Percentiles rank a stretch among this genome's conserved stretches.
phyloP scores from a whole-genome alignment of 2,888 invertebrate genomes.

The Limnephilus marmoratus region DNA sequence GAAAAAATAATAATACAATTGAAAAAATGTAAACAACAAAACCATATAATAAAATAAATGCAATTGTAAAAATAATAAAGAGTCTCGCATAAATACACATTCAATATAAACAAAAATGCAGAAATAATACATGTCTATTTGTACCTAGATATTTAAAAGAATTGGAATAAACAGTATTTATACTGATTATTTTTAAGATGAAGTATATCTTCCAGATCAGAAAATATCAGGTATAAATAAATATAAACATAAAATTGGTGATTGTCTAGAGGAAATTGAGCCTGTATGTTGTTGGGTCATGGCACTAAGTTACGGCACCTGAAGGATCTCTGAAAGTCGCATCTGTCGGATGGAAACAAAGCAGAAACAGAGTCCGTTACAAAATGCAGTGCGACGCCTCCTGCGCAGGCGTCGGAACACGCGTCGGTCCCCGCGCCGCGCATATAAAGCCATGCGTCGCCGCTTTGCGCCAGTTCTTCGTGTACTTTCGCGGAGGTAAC shows the following conservation, averaged over 20 bases:
- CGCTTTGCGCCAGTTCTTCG: slow-evolving; percentile 37
- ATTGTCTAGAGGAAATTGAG: neutral
- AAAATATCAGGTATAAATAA: too few species aligned
- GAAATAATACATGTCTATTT: too few species aligned
- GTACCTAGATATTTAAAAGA: too few species aligned
- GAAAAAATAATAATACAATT: too few species aligned
- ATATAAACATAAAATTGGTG: neutral
- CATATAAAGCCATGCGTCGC: slow-evolving; percentile 42
- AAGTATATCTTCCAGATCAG: too few species aligned
- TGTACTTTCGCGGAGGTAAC: slow-evolving; percentile 30
- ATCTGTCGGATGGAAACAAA: neutral
- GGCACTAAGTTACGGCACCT: neutral
- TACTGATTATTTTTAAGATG: too few species aligned
- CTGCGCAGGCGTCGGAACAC: slow-evolving; percentile 14
- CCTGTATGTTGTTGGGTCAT: neutral
- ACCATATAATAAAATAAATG: too few species aligned
- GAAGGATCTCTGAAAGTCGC: slow-evolving; percentile 2
- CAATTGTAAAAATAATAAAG: too few species aligned
- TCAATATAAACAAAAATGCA: too few species aligned
- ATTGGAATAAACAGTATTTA: too few species aligned
- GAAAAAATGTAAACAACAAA: too few species aligned
- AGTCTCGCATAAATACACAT: too few species aligned
- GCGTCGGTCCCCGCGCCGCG: slow-evolving; percentile 32
- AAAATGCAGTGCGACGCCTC: slow-evolving; percentile 7
- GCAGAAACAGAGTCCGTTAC: slow-evolving; percentile 2